Base-by-base conservation (phyloP, 1,140 invertebrate genomes). In the Melanaphis sacchari region DNA sequence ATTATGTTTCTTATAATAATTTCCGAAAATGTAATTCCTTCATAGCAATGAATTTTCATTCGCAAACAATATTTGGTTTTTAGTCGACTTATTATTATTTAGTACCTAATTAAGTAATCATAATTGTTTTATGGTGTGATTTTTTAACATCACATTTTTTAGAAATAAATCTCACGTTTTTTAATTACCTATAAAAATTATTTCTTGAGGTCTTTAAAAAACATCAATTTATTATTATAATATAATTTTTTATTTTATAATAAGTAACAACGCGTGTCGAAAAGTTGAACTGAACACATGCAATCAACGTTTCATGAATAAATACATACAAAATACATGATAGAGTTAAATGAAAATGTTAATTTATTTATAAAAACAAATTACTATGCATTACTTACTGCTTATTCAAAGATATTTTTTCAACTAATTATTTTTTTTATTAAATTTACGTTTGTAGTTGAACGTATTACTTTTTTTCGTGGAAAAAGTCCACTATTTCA, bases 301-400 rank as follows among this genome's bases (percentile, higher is more conserved):
- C n/a, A 81, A 81, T 81, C 76, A 81, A 81, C n/a, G 76, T 81
- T 81, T 81, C 36, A 81, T 81, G 76, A 81, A 81, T 81, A 81
- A 81, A 81, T 81, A 81, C 76, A 81, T 81, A 81, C n/a, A 5
- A 36, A 81, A 81, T 81, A 36, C 76, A 38, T 38, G 66, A 76
- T 76, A 5, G 8, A 81, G 15, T 36, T 81, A 81, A 81, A 81
- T 81, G 6, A 36, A 81, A 81, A 38, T 81, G 76, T 81, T 81
- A 81, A 38, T 81, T 81, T 81, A 8, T 81, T 81, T 36, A 81
- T 81, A 6, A 22, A 36, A 81, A 81, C 36, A 81, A 81, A 36
- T 81, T 18, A 36, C 36, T 81, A 38, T 36, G n/a, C 21, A 81
- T 81, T 81, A 81, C 76, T 81, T 81, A 81, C 21, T 81, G 76